Conservation (phyloP, 1,140 invertebrate genomes). For the Vollenhovia emeryi region DNA sequence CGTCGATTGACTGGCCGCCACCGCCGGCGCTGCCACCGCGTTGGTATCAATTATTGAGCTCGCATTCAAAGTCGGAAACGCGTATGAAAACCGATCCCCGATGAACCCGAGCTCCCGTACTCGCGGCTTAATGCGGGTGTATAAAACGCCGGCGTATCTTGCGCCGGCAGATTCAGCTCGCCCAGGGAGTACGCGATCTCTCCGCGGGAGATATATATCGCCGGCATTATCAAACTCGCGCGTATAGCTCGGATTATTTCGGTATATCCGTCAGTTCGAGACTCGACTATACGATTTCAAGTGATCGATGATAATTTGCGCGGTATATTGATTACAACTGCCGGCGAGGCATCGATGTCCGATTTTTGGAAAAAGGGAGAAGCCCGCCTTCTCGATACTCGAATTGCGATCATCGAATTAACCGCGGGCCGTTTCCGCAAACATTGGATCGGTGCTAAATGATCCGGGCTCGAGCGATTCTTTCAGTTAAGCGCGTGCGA, state of each 20-base stretch:
- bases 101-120: background rate
- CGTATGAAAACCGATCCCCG: slow-evolving; percentile 29
- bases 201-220: background rate
- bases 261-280: background rate
- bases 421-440: background rate
- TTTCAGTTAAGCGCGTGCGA: background rate
- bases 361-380: background rate
- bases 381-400: background rate
- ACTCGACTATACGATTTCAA: background rate
- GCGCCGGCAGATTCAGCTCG: background rate
- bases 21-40: background rate
- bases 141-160: slow-evolving; percentile 16
- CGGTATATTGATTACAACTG: background rate
- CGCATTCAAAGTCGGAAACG: background rate
- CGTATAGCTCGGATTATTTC: background rate
- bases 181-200: background rate
- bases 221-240: slow-evolving; percentile 14
- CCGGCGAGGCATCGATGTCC: background rate
- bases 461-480: background rate
- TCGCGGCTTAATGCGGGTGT: slow-evolving; percentile 6
- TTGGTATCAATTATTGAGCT: slow-evolving; percentile 56
- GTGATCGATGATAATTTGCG: background rate
- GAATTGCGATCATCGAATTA: background rate
- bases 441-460: background rate
- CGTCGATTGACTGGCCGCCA: slow-evolving; percentile 9